Base-by-base conservation (phyloP, 2,113 vertebrate species). In the Buteo buteo region DNA sequence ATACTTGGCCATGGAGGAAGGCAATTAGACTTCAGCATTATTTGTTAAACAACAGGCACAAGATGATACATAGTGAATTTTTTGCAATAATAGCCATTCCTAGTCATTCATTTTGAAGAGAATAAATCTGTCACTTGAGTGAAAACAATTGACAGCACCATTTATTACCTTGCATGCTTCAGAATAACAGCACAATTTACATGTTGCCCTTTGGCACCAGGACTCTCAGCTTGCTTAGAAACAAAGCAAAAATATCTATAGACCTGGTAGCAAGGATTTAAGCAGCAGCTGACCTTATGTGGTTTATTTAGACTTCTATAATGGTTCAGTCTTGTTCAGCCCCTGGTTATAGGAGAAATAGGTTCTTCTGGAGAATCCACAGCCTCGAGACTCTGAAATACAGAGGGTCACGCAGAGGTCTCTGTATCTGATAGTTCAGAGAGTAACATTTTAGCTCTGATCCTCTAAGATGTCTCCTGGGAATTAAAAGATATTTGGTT, bases 121-220 rank as follows among this genome's bases (percentile, higher is more conserved):
- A 94, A 96, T 97, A 97, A 96, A 98, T 96, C 97, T 97, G 97
- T 94, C 97, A 94, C 95, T 96, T 54, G 66, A 79, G 89, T 93
- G 93, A 96, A 97, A 98, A 97, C 96, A 96, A 97, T 88, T 98
- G 97, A 98, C 97, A 98, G 96, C 88, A 94, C 93, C 94, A 97
- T 97, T 97, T 97, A 97, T 98, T 97, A 98, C 95, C 94, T 91
- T 67, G 88, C 95, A 70, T 93, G 92, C 90, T 97, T 89, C 86
- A 86, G 96, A 96, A 96, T 80, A 97, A 77, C 97, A 97, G 95
- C 92, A 97, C 96, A 91, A 97, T 98, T 97, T 98, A 93, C 97
- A 97, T 96, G 88, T 79, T 96, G 92, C 95, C 97, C 97, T 97
- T 95, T 96, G 94, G 94, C 95, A 83, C 78, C 12, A 7, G 20